Evolutionary conservation across 2,113 vertebrate species (phyloP), one percentile per base, ranked within the genome.

Genomic region (Porphyrio hochstetteri): DNA sequence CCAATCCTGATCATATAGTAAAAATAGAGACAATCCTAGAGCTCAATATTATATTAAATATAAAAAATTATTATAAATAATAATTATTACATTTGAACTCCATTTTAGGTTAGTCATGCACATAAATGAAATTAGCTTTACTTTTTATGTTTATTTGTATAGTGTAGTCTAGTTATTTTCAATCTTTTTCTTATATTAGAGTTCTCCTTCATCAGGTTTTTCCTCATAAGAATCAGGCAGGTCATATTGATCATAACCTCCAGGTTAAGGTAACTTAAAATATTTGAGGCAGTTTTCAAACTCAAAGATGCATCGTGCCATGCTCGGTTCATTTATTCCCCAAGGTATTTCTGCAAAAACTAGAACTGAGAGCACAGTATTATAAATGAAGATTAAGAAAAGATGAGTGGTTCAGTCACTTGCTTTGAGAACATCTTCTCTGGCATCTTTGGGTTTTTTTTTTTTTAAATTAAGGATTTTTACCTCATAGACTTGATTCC

Each of bases 301-400:
- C 27, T 60, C 40, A 84, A 60, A 53, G 27, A 33, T 77, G 23
- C 4, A 2, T 96, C 82, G 42, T 2, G 0, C 65, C 31, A 25
- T 80, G 33, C 21, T 67, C 33, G 42, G 31, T 79, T 95, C 57
- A 36, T 86, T 82, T 79, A 76, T 85, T 95, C 70, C 75, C 56
- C 16, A 19, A 53, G 40, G 16, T 61, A 61, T 67, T 36, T 61
- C 36, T 86, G 52, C 40, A 86, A 82, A 87, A 67, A 70, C 84
- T 65, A 90, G 82, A 92, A 90, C 82, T 72, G 70, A 91, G 94
- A 93, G 16, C 40, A 60, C 59, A 68, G 42, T 74, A 67, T 91
- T 96, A 20, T 70, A 85, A 63, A 67, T 60, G 53, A 91, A 91
- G 53, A 24, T 72, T 82, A 85, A 69, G 75, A 83, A 87, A 87